phyloP scores from a whole-genome alignment of 2,797 vertebrate species.

The Poeciliopsis turneri region DNA sequence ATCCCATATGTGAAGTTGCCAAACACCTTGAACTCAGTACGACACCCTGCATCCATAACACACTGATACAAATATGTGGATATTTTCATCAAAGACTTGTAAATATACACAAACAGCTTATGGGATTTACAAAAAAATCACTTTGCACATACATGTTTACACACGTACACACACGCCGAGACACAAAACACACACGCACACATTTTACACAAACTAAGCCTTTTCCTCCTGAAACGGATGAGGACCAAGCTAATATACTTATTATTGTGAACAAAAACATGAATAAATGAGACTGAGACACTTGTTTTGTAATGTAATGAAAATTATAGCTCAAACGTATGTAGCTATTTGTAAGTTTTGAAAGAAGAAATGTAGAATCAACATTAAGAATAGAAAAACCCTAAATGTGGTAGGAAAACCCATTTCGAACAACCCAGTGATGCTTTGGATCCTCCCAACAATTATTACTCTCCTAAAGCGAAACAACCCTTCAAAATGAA shows the following conservation, averaged over 20 bases:
- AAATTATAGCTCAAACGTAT: slow-evolving; percentile 74
- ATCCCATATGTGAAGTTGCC: slow-evolving; percentile 55
- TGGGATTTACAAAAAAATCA: slow-evolving; percentile 23
- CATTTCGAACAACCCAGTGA: slow-evolving; percentile 45
- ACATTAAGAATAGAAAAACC: slow-evolving; percentile 56
- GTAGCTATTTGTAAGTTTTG: slow-evolving; percentile 80
- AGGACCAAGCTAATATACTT: slow-evolving; percentile 71
- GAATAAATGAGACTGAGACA: slow-evolving; percentile 64
- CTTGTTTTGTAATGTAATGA: slow-evolving; percentile 73
- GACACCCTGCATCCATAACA: slow-evolving; percentile 35
- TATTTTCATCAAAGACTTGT: slow-evolving; percentile 58
- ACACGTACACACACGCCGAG: slow-evolving; percentile 19
- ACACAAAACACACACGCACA: slow-evolving; percentile 8
- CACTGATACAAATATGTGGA: slow-evolving; percentile 41
- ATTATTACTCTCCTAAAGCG: slow-evolving; percentile 7
- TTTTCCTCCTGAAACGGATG: slow-evolving; percentile 65
- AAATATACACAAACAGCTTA: slow-evolving; percentile 65
- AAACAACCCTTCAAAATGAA: slow-evolving; percentile 19
- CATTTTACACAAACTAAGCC: slow-evolving; percentile 64
- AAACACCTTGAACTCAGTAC: slow-evolving; percentile 36
- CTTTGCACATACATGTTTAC: slow-evolving; percentile 19
- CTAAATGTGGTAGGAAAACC: slow-evolving; percentile 62
- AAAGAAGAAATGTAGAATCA: slow-evolving; percentile 49
- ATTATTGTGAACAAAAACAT: slow-evolving; percentile 64
- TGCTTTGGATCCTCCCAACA: slow-evolving; percentile 43